Evolutionary conservation across 2,113 vertebrate genomes (phyloP).

Genomic region (Motacilla tschutschensis): DNA sequence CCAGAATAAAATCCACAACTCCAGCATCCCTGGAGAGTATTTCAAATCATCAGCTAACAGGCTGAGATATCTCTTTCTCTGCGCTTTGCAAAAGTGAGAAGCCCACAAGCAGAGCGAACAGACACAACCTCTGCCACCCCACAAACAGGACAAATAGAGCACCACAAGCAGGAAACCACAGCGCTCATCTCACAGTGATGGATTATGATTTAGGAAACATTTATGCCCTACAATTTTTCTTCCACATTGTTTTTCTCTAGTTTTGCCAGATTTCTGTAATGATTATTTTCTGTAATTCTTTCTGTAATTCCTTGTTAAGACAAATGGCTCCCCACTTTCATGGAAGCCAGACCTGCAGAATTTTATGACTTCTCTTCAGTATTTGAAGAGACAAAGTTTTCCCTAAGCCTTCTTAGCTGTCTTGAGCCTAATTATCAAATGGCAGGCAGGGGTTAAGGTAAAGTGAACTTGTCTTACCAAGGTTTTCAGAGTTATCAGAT

Average conservation of each 20-base stretch:
- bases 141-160: not conserved
- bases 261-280: not conserved
- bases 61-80: not conserved
- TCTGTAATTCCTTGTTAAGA: not conserved
- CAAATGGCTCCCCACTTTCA: not conserved
- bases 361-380: not conserved
- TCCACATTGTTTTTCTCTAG: not conserved
- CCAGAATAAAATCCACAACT: not conserved
- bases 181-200: not conserved
- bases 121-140: fast-evolving
- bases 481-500: not conserved
- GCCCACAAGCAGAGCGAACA: not conserved
- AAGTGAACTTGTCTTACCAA: not conserved
- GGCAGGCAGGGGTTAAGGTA: not conserved
- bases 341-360: not conserved
- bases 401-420: not conserved
- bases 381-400: not conserved
- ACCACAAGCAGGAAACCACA: not conserved
- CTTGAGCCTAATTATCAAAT: not conserved
- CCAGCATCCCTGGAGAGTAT: not conserved
- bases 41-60: not conserved
- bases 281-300: not conserved
- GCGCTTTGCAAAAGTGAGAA: not conserved
- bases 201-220: not conserved
- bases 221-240: not conserved